Base-by-base conservation (phyloP, 2,888 invertebrate species). In the Dasysyrphus tricinctus region DNA sequence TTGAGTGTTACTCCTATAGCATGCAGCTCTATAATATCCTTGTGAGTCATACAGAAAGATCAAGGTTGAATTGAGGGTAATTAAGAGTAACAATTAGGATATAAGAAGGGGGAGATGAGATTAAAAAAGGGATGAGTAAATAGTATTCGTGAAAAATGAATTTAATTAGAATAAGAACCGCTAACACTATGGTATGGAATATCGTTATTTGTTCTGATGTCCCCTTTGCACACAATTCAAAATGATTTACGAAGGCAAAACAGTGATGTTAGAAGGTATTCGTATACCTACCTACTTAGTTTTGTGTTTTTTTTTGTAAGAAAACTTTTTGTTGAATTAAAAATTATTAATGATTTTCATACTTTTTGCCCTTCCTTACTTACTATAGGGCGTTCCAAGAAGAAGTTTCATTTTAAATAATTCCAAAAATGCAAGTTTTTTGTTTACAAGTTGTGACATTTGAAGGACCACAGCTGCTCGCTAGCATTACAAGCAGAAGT, bases 111-210 rank as follows among this genome's bases (percentile, higher is more conserved):
- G 24, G 24, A 24, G 69, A 77, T 80, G 67, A 16, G 37, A 39
- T 19, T 65, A 63, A 77, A n/a, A n/a, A 39, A 32, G 47, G 67
- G 57, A 24, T 39, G 79, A 65, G 44, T 57, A 57, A 84, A 72
- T 61, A 61, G 63, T 74, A 85, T 74, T 57, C 37, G 74, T 54
- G 79, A 82, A 86, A 78, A 86, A 86, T 59, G 78, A 79, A 79
- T 82, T 86, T 86, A 86, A 86, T 86, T 82, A 82, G 72, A 86
- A 61, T 72, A 79, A 82, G 82, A 78, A 82, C 73, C 56, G 73
- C 72, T 67, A 61, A 80, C 74, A 78, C 75, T 74, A 74, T 70
- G 70, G 63, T 59, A 29, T 65, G 54, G 65, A 65, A 49, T 44
- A 67, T 47, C 67, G 69, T 44, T 37, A 57, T 56, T 56, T 44